phyloP scores from a whole-genome alignment of 2,888 invertebrate species.

The Pyrgus malvae region DNA sequence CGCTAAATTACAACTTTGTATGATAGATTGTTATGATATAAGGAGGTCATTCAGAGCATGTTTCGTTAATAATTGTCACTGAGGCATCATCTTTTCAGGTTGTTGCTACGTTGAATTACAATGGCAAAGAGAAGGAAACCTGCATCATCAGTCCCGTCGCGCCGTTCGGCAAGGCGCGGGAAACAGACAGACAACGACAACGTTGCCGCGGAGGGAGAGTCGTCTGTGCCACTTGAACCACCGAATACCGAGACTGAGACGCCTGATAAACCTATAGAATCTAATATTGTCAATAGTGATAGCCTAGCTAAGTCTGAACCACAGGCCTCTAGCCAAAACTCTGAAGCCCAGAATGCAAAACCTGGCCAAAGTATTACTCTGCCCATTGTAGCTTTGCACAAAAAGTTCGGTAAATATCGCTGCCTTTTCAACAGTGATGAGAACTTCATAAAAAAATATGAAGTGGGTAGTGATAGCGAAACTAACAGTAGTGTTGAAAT shows the following conservation, averaged over 20 bases:
- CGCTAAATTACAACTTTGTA: background rate
- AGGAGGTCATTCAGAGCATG: slow-evolving; percentile 55
- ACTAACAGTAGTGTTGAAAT: slow-evolving; percentile 73
- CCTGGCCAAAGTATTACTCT: slow-evolving; percentile 40
- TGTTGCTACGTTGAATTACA: slow-evolving; percentile 45
- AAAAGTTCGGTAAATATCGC: slow-evolving; percentile 82
- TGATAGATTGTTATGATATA: slow-evolving; percentile 15
- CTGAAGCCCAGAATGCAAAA: slow-evolving; percentile 42
- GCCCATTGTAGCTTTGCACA: slow-evolving; percentile 65
- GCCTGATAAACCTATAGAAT: slow-evolving; percentile 38
- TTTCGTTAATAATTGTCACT: slow-evolving; percentile 35
- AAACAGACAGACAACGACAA: slow-evolving; percentile 52
- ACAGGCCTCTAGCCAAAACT: slow-evolving; percentile 35
- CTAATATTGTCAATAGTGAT: slow-evolving; percentile 29
- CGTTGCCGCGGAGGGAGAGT: slow-evolving; percentile 48
- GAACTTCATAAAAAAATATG: slow-evolving; percentile 59
- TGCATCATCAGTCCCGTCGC: slow-evolving; percentile 52
- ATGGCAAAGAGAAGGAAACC: slow-evolving; percentile 76
- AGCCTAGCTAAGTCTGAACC: slow-evolving; percentile 25
- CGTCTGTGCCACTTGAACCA: slow-evolving; percentile 46
- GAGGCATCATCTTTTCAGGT: slow-evolving; percentile 50
- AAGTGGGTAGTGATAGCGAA: slow-evolving; percentile 76
- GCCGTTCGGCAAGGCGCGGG: slow-evolving; percentile 65
- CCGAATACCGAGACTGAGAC: slow-evolving; percentile 35
- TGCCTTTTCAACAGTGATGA: slow-evolving; percentile 73